Evolutionary conservation across 2,888 invertebrate species (phyloP), one percentile per base, ranked within the genome.

Genomic region (Bimastos eiseni): DNA sequence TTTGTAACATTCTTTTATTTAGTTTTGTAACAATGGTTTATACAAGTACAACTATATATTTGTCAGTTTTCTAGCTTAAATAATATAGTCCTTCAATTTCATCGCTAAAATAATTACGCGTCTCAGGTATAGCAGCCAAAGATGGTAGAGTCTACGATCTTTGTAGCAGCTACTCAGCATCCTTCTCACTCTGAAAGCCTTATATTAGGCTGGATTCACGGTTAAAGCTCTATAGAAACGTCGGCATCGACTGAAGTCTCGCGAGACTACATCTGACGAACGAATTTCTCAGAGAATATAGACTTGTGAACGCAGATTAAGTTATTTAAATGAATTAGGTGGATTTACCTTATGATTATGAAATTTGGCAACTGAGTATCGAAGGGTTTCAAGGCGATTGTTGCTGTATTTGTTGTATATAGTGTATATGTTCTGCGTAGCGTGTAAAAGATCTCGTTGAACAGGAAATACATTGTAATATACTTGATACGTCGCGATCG

Each of bases 311-410:
- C n/a, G 70, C 30, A n/a, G 30, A 70, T n/a, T 30, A 70, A 70
- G 70, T 70, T 70, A 70, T n/a, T n/a, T 70, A 70, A 70, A 70
- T 70, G 70, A 70, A 70, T n/a, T 70, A 70, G 70, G n/a, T n/a
- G 70, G n/a, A 70, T 30, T 70, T 70, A 30, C n/a, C 4, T 70
- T 70, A 70, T n/a, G 70, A 70, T 70, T 8, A 8, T 70, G 8
- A 70, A 1, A 70, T 70, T 70, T 70, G n/a, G n/a, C 4, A 49
- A 49, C 24, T 49, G 6, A 24, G 70, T n/a, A n/a, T 70, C n/a
- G 6, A 70, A 70, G n/a, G 49, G 70, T 70, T 70, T 30, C 70
- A 11, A n/a, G 70, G n/a, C 30, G 30, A 70, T 70, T 70, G 30
- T 70, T 8, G 70, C 70, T n/a, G 70, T 70, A 70, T 70, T 70